Percentiles rank a stretch among this genome's conserved stretches.
phyloP scores from a whole-genome alignment of 2,888 invertebrate species.

The Busseola fusca region DNA sequence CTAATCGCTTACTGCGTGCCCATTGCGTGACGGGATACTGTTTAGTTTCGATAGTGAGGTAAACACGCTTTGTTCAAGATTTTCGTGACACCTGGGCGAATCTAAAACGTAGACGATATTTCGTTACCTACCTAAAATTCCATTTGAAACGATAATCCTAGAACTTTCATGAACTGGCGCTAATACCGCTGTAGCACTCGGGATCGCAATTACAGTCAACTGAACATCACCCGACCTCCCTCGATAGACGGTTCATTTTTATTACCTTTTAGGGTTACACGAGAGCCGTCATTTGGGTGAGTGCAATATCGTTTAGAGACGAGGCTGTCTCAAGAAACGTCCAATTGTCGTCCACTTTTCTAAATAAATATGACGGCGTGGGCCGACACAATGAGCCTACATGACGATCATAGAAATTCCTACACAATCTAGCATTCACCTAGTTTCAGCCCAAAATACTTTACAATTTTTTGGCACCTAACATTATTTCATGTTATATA shows the following conservation, averaged over 20 bases:
- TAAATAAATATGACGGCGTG: conserved; percentile 35
- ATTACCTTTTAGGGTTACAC: conserved; percentile 29
- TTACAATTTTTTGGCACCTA: conserved; percentile 21
- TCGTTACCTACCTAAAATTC: not conserved
- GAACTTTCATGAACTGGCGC: not conserved
- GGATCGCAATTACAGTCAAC: conserved; percentile 8
- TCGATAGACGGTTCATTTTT: conserved; percentile 11
- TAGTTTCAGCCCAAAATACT: conserved; percentile 29
- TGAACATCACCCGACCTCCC: not conserved
- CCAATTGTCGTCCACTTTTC: conserved; percentile 32
- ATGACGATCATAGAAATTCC: conserved; percentile 8
- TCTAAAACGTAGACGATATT: conserved; percentile 8
- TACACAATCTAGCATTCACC: conserved; percentile 29
- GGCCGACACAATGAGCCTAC: conserved; percentile 1
- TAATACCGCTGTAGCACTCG: not conserved
- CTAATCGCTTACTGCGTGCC: conserved; percentile 18
- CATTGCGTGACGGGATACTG: conserved; percentile 28
- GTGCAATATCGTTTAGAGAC: conserved; percentile 16
- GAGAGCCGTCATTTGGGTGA: conserved; percentile 4
- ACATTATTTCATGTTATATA: not conserved
- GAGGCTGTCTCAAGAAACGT: conserved; percentile 10
- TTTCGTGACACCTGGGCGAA: not conserved
- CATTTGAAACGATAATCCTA: not conserved
- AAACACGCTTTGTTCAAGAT: conserved; percentile 8
- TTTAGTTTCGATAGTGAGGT: conserved; percentile 22